Evolutionary conservation across 2,113 vertebrate genomes (phyloP), one percentile per base, ranked within the genome.

Genomic region (Tragelaphus scriptus): DNA sequence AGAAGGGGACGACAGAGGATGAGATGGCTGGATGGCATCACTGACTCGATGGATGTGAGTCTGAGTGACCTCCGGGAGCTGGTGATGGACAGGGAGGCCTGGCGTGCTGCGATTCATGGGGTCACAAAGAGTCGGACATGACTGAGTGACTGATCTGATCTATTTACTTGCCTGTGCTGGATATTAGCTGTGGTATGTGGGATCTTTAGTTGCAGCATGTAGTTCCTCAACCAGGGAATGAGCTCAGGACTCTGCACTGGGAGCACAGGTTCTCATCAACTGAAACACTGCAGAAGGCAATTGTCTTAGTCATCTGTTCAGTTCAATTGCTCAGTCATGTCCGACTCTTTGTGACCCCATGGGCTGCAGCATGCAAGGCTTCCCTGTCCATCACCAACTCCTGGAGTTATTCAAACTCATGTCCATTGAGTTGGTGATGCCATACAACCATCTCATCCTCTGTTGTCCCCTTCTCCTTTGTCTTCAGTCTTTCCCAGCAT

Each of bases 321-420:
- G n/a, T 23, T 75, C 19, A 75, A 2, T 71, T 0, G 0, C n/a
- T 71, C 65, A 71, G n/a, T 71, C 0, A 0, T 71, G 2, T 75
- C 10, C 0, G 2, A 40, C 68, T 75, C 10, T 71, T 71, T 75
- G n/a, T 40, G n/a, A 40, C 19, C 10, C 19, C 68, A 23, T 40
- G n/a, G 19, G 40, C 68, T 71, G 19, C n/a, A 71, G 68, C n/a
- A 71, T 1, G 19, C 19, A 19, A 40, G n/a, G n/a, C 68, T 12
- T 71, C 10, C n/a, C n/a, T 71, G 19, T 71, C n/a, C 68, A 71
- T 40, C n/a, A 6, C 11, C 19, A 71, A 12, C 5, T 36, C n/a
- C n/a, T 1, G 0, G n/a, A 36, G 9, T 36, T 36, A 23, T 10
- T 40, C 10, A 71, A 71, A 71, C 9, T 40, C 19, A 12, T 12